Evolutionary conservation across 1,140 invertebrate genomes (phyloP), one percentile per base, ranked within the genome.

Genomic region (Batillaria attramentaria): DNA sequence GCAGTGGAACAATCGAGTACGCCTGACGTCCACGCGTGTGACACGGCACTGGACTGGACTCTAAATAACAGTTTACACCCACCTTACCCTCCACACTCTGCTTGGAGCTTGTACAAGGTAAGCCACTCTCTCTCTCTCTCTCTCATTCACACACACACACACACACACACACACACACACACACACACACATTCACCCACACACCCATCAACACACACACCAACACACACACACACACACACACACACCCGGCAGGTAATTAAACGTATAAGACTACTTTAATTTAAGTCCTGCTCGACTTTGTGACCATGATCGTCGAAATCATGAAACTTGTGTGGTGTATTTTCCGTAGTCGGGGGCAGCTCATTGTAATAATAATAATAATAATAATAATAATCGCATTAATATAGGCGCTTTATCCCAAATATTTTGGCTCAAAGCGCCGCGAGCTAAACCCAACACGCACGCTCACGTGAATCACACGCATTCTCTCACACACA

Each of bases 121-220:
- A 8, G 31, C 13, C 62, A 8, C 62, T 35, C 62, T 35, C 62
- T 35, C 62, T 35, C 62, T 35, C 62, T 35, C 62, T 35, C 62
- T 35, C 62, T 35, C 62, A 8, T 35, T 35, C 62, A 33, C 66
- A 41, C 35, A 69, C 16, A 39, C 39, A 42, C 66, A 18, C 28
- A 28, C 41, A 6, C 13, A 28, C 41, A 13, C 24, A 46, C 68
- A 70, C 2, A 46, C 62, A 65, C 62, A 65, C 62, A 65, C 62
- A 65, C 62, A 65, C 62, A 65, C 10, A 65, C 62, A 65, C 62
- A 46, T 39, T 28, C 68, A 70, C 24, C 28, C 5, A 13, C 39
- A 28, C 20, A 28, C 20, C 28, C 68, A 70, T 20, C 20, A 3
- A 10, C 41, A 3, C 41, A 70, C 28, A 46, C 24, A 3, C 24